Base-by-base conservation (phyloP, 2,113 vertebrate species). In the Alethe castanea region DNA sequence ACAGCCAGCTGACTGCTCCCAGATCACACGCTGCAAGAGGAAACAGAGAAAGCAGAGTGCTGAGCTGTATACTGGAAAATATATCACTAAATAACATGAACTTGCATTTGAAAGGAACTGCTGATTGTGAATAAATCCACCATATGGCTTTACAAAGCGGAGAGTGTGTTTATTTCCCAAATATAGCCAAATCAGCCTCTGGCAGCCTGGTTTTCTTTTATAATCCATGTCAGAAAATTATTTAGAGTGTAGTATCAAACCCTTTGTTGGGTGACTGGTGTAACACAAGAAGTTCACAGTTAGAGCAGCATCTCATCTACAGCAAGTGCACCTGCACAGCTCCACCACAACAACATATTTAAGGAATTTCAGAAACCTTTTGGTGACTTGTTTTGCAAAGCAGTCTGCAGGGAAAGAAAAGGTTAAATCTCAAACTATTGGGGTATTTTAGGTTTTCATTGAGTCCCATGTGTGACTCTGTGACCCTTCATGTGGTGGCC, bases 51-150 rank as follows among this genome's bases (percentile, higher is more conserved):
- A 94, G 66, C 65, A 91, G 35, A 93, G 62, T 80, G 86, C 89
- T 95, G 94, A 96, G 53, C 92, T 81, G 81, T 69, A 64, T 65
- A 19, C 52, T 90, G 83, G 87, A 94, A 97, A 97, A 96, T 77
- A 50, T 81, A 97, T 88, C 62, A 88, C 81, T 79, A 87, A 95
- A 87, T 70, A 44, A 86, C 73, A 86, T 20, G 38, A 94, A 92
- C 96, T 83, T 76, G 53, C 83, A 78, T 96, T 44, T 97, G 92
- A 97, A 97, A 92, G 83, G 86, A 97, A 95, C 73, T 94, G 97
- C 95, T 69, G 90, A 96, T 97, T 87, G 76, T 35, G 83, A 97
- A 95, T 95, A 97, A 97, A 97, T 62, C 72, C 74, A 64, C 93
- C 96, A 95, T 96, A 96, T 95, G 96, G 96, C 89, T 96, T 90